These are phyloP conservation scores for Agrilus biguttatus DNA, from an alignment of 2,888 invertebrate genomes.

Conservation along the genomic window DNA sequence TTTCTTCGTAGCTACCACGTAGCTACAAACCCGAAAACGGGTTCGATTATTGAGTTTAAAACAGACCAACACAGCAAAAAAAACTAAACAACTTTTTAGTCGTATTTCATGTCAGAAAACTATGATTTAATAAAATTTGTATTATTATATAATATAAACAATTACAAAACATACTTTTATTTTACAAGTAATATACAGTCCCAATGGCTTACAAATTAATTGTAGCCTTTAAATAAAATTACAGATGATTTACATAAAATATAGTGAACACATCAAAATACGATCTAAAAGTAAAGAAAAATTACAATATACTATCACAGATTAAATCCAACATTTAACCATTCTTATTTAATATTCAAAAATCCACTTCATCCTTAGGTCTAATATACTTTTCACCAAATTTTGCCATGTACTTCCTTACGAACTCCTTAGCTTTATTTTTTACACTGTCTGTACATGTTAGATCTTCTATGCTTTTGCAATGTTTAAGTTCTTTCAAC, in stretches of 20 bases:
- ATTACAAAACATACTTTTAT: not conserved
- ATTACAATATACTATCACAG: constrained; percentile 3
- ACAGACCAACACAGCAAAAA: no score
- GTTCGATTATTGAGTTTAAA: no score
- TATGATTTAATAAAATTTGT: no score
- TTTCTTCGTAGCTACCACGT: no score
- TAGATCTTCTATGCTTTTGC: constrained; percentile 70
- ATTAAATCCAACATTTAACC: constrained; percentile 1
- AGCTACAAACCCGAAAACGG: no score
- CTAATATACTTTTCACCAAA: constrained; percentile 70
- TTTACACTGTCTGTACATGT: constrained; percentile 84
- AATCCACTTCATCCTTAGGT: constrained; percentile 48
- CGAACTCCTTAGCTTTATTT: constrained; percentile 88
- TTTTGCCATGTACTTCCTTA: constrained; percentile 91
- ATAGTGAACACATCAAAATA: not conserved
- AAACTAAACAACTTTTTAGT: no score
- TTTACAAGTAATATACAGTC: not conserved
- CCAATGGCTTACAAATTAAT: no score
- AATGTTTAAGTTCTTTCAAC: constrained; percentile 88
- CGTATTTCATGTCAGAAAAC: no score
- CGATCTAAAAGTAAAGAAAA: not conserved
- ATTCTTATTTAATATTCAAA: constrained; percentile 3
- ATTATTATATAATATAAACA: not conserved
- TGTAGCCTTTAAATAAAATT: not conserved
- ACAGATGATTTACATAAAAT: not conserved